A percentile compares a stretch with the other conserved stretches of the same genome.
These are phyloP conservation scores for Neoarius graeffei DNA, from an alignment of 2,113 vertebrate genomes.

Conservation along the genomic window DNA sequence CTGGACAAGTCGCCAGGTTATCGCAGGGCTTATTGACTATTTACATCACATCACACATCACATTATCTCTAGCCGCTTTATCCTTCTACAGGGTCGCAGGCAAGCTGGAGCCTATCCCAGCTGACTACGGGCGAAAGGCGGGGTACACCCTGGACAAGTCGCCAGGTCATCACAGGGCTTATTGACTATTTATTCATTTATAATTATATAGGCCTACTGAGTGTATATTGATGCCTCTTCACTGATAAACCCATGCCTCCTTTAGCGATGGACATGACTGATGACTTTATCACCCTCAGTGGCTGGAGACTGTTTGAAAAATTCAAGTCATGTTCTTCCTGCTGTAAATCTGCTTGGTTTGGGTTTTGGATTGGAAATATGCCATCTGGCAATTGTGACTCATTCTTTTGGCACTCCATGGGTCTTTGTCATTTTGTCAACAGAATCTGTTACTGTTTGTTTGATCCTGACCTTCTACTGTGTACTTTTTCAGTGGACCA, in stretches of 20 bases:
- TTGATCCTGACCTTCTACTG: not conserved
- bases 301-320: not conserved
- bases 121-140: no score
- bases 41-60: no score
- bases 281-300: not conserved
- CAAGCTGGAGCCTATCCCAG: no score
- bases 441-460: not conserved
- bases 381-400: not conserved
- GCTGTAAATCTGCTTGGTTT: not conserved
- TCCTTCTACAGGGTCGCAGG: no score
- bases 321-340: not conserved
- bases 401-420: not conserved
- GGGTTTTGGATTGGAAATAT: not conserved
- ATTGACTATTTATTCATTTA: no score
- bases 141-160: no score
- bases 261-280: not conserved
- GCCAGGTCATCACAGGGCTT: no score
- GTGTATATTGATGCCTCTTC: not conserved
- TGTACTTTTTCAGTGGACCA: not conserved
- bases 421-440: not conserved
- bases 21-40: no score
- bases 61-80: no score
- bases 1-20: no score
- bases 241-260: not conserved
- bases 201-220: not conserved